phyloP scores from a whole-genome alignment of 2,113 vertebrate genomes.

The Gymnarchus niloticus region DNA sequence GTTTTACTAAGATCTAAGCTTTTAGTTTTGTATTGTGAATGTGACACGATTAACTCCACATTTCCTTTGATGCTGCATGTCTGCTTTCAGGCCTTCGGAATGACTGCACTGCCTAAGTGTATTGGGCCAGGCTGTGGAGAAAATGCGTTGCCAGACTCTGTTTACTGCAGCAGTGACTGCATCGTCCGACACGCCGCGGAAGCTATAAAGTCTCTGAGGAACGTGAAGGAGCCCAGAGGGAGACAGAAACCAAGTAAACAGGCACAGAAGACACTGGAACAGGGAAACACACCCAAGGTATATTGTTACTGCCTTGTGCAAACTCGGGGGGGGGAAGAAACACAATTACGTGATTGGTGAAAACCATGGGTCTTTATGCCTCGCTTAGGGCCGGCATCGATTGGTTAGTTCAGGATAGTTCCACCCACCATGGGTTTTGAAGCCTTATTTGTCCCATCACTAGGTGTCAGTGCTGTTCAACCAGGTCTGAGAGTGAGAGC shows the following conservation, averaged over 20 bases:
- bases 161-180: conserved; percentile 90
- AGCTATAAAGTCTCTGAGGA: conserved; percentile 79
- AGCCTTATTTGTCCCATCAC: too few relatives aligned
- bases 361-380: not conserved
- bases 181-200: conserved; percentile 87
- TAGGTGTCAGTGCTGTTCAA: not conserved
- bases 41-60: not conserved
- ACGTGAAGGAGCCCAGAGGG: conserved; percentile 68
- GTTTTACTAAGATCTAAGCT: not conserved
- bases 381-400: too few relatives aligned
- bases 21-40: not conserved
- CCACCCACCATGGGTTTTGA: too few relatives aligned
- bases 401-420: too few relatives aligned
- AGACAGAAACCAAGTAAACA: conserved; percentile 57
- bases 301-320: not conserved
- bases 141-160: conserved; percentile 77
- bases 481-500: too few relatives aligned
- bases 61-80: conserved; percentile 41
- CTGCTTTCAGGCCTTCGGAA: conserved; percentile 57
- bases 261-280: conserved; percentile 55
- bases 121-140: conserved; percentile 81
- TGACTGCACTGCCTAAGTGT: conserved; percentile 64
- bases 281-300: conserved; percentile 68
- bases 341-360: not conserved
- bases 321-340: not conserved